phyloP scores from a whole-genome alignment of 2,888 invertebrate genomes.

The Barypeithes pellucidus region DNA sequence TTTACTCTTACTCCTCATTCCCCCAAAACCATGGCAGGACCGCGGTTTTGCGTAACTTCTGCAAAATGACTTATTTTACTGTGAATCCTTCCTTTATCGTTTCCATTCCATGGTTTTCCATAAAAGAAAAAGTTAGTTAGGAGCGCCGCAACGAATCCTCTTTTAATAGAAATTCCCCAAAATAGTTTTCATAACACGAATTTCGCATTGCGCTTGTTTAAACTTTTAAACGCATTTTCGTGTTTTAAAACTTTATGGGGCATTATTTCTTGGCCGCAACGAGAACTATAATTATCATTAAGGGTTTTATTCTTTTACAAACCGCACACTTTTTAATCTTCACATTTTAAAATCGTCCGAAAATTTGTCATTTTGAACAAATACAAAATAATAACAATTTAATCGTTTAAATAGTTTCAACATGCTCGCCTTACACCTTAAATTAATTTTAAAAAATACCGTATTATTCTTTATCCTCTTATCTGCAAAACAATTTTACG shows the following conservation, averaged over 20 bases:
- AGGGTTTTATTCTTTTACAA: too few relatives aligned
- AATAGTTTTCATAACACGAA: slow-evolving; percentile 25
- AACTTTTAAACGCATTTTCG: slow-evolving; percentile 6
- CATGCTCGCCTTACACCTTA: too few relatives aligned
- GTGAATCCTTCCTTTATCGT: slow-evolving; percentile 21
- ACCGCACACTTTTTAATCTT: too few relatives aligned
- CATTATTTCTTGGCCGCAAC: not conserved
- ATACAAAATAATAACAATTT: too few relatives aligned
- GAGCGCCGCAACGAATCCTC: slow-evolving; percentile 11
- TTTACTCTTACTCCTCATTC: slow-evolving; percentile 59
- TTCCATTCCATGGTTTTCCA: slow-evolving; percentile 30
- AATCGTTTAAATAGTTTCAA: too few relatives aligned
- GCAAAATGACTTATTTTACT: slow-evolving; percentile 12
- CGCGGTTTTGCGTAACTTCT: slow-evolving; percentile 16
- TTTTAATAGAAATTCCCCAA: slow-evolving; percentile 6
- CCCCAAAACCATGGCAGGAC: slow-evolving; percentile 8
- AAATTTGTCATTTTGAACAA: too few relatives aligned
- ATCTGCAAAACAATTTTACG: too few relatives aligned
- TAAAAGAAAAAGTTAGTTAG: slow-evolving; percentile 38
- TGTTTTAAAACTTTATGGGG: not conserved
- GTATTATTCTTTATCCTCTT: too few relatives aligned
- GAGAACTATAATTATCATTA: not conserved
- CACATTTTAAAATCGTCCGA: too few relatives aligned
- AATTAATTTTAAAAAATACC: too few relatives aligned
- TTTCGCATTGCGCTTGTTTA: not conserved